Evolutionary conservation across 2,113 vertebrate species (phyloP).

Genomic region (Hoplias malabaricus): DNA sequence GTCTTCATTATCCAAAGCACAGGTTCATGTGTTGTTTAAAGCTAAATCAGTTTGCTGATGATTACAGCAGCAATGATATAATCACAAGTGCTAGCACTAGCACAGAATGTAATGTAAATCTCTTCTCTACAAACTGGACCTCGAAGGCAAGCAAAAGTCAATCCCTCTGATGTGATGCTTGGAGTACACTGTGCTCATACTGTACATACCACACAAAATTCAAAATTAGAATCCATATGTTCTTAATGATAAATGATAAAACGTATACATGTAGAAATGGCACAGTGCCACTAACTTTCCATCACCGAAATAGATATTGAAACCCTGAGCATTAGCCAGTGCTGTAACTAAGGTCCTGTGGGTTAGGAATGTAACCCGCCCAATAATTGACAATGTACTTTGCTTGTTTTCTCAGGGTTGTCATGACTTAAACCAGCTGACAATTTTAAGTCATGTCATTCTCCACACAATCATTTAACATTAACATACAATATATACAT

Average conservation of each 20-base stretch:
- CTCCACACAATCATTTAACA: no score
- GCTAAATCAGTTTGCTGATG: conserved; percentile 32
- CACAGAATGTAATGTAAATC: background rate
- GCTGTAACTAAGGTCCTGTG: no score
- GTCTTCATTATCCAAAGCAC: conserved; percentile 3
- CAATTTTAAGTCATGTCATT: no score
- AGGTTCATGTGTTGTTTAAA: conserved; percentile 25
- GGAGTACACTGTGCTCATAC: background rate
- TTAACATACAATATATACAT: no score
- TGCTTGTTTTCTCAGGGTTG: no score
- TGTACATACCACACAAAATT: background rate
- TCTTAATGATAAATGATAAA: background rate
- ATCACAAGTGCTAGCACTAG: conserved; percentile 18
- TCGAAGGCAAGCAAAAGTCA: background rate
- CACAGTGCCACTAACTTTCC: no score
- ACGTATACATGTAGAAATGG: background rate
- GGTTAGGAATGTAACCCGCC: no score
- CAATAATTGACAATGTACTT: no score
- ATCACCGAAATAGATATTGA: no score
- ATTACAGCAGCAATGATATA: conserved; percentile 41
- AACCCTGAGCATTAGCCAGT: no score
- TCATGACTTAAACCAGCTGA: no score
- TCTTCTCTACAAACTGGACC: conserved; percentile 10
- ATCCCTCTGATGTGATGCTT: background rate
- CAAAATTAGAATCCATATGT: background rate